These are phyloP conservation scores for Nanorana parkeri DNA, from an alignment of 2,113 vertebrate genomes.

Conservation along the genomic window DNA sequence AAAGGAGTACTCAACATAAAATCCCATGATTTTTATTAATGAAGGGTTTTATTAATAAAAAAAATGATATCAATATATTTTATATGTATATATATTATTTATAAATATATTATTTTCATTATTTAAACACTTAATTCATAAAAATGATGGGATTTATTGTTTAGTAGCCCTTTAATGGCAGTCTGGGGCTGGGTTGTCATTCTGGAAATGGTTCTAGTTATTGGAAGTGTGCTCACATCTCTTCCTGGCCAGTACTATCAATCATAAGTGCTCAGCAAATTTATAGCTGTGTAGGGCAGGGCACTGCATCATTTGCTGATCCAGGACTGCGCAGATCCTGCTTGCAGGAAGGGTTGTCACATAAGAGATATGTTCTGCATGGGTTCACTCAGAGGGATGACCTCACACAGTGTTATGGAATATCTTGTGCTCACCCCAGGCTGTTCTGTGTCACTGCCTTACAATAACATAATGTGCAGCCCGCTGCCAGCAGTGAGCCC, in stretches of 20 bases:
- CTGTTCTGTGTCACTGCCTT: neutral
- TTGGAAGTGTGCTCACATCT: neutral
- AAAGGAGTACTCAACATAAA: neutral
- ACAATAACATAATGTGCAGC: neutral
- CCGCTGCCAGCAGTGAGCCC: neutral
- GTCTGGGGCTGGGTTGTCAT: neutral
- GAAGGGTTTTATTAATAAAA: too few relatives aligned
- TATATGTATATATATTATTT: too few relatives aligned
- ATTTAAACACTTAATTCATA: too few relatives aligned
- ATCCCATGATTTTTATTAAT: neutral
- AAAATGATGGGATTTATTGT: neutral
- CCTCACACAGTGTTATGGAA: conserved; percentile 21
- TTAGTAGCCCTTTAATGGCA: neutral
- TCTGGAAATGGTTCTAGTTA: neutral
- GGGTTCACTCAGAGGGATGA: conserved; percentile 13
- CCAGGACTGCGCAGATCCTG: neutral
- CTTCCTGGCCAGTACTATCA: conserved; percentile 3
- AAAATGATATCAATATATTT: too few relatives aligned
- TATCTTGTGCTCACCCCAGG: neutral
- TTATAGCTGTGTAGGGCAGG: neutral
- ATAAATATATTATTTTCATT: too few relatives aligned
- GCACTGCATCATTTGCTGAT: conserved; percentile 22
- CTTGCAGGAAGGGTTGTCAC: neutral
- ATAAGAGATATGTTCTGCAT: conserved; percentile 26
- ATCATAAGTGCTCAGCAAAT: conserved; percentile 10